Evolutionary conservation across 2,888 invertebrate genomes (phyloP).

Genomic region (Coenonympha arcania): DNA sequence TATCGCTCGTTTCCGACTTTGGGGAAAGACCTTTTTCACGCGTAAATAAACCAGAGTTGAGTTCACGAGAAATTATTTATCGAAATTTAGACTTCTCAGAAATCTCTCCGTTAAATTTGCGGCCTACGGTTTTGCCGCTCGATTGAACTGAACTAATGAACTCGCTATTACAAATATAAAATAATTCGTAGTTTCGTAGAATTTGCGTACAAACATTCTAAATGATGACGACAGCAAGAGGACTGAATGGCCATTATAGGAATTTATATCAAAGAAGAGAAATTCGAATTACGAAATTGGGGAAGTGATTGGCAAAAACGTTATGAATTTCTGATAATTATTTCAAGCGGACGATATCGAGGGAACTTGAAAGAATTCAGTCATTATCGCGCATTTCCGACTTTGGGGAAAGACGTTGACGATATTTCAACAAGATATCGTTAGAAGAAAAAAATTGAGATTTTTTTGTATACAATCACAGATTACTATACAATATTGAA

Average conservation of each 20-base stretch:
- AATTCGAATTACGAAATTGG: conserved; percentile 8
- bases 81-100: too few species aligned
- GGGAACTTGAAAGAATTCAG: conserved; percentile 13
- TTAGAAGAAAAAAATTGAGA: conserved; percentile 17
- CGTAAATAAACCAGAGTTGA: too few species aligned
- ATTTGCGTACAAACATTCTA: neutral
- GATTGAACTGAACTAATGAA: neutral
- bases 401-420: conserved; percentile 13
- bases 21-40: conserved; percentile 15
- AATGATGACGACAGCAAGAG: neutral
- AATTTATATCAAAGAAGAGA: conserved; percentile 2
- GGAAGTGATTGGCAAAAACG: conserved; percentile 12
- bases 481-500: too few species aligned
- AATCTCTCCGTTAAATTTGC: too few species aligned
- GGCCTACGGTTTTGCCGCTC: too few species aligned
- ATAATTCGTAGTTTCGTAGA: neutral
- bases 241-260: neutral
- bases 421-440: conserved; percentile 19
- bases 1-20: conserved; percentile 13
- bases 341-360: conserved; percentile 6
- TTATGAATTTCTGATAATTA: conserved; percentile 14
- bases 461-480: too few species aligned
- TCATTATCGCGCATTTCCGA: conserved; percentile 14
- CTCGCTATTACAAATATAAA: neutral
- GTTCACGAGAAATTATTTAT: too few species aligned